phyloP scores from a whole-genome alignment of 2,888 invertebrate species.

The Zygogramma bicolorata region DNA sequence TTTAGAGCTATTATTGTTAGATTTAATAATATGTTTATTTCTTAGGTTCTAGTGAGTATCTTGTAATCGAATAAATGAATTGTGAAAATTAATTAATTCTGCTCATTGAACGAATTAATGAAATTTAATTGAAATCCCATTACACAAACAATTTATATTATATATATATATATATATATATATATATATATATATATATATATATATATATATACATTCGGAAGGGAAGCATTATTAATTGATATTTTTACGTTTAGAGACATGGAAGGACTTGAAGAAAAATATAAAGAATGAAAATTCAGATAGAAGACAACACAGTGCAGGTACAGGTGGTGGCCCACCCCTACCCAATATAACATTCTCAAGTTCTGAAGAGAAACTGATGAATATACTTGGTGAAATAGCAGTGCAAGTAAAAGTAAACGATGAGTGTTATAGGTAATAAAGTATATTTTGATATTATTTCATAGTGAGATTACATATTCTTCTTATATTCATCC shows the following conservation, averaged over 20 bases:
- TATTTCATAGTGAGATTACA: not conserved
- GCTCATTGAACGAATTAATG: too few relatives aligned
- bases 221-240: not conserved
- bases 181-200: too few relatives aligned
- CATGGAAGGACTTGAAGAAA: not conserved
- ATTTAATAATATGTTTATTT: too few relatives aligned
- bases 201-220: too few relatives aligned
- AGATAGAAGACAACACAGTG: not conserved
- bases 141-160: too few relatives aligned
- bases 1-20: too few relatives aligned
- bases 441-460: too few relatives aligned
- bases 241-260: not conserved
- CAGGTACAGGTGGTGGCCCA: not conserved
- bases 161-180: too few relatives aligned
- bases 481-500: not conserved
- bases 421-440: not conserved
- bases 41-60: too few relatives aligned
- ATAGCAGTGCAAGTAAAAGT: not conserved
- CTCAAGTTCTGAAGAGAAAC: not conserved
- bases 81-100: too few relatives aligned
- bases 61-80: too few relatives aligned
- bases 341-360: not conserved
- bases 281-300: not conserved
- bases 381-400: not conserved
- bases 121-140: too few relatives aligned